These are phyloP conservation scores for Lottia gigantea DNA, from an alignment of 2,888 invertebrate species.

Conservation along the genomic window DNA sequence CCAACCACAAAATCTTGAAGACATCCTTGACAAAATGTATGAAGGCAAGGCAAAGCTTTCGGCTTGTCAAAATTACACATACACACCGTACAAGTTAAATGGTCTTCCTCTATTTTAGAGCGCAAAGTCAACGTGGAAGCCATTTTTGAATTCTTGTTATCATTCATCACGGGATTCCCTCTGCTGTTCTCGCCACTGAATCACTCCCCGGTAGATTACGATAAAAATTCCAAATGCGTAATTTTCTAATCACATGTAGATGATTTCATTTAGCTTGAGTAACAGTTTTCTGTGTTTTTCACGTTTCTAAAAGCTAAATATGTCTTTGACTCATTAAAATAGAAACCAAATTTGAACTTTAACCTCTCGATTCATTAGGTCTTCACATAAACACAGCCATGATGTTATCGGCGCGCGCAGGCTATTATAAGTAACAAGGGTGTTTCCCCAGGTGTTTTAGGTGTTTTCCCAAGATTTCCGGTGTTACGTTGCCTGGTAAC, in stretches of 20 bases:
- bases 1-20: slow-evolving; percentile 48
- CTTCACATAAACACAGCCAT: too few species aligned
- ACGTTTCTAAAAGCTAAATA: background rate
- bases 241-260: too few species aligned
- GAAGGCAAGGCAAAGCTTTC: slow-evolving; percentile 60
- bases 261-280: background rate
- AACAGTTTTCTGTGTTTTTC: background rate
- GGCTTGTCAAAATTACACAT: slow-evolving; percentile 46
- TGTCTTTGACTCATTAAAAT: too few species aligned
- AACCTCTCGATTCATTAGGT: too few species aligned
- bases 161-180: slow-evolving; percentile 10
- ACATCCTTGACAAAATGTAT: slow-evolving; percentile 60
- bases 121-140: slow-evolving; percentile 32
- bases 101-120: slow-evolving; percentile 50
- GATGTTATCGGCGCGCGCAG: too few species aligned
- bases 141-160: slow-evolving; percentile 17
- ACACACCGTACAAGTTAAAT: slow-evolving; percentile 59
- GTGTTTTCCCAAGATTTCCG: too few species aligned
- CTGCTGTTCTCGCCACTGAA: background rate
- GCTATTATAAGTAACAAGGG: too few species aligned
- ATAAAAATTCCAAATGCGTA: background rate
- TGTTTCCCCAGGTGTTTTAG: too few species aligned
- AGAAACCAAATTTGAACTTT: too few species aligned
- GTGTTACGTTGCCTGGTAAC: too few species aligned
- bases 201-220: background rate